phyloP scores from a whole-genome alignment of 2,113 vertebrate genomes.

The Siniperca chuatsi region DNA sequence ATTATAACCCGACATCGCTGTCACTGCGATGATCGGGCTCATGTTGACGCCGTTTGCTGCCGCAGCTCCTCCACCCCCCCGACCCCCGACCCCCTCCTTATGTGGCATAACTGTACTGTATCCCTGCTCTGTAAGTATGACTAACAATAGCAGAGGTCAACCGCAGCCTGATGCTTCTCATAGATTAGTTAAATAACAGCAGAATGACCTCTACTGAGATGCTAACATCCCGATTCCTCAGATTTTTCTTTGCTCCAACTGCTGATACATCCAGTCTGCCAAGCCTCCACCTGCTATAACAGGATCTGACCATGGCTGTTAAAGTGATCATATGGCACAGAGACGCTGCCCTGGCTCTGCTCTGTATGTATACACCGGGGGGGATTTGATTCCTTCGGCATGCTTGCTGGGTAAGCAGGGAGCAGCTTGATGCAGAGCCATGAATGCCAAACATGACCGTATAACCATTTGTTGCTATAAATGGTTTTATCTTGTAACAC shows the following conservation, averaged over 20 bases:
- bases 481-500: neutral
- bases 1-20: no score
- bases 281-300: slow-evolving; percentile 32
- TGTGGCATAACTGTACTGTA: no score
- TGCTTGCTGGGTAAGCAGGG: slow-evolving; percentile 30
- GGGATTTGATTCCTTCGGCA: neutral
- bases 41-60: no score
- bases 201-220: neutral
- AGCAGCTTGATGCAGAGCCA: slow-evolving; percentile 40
- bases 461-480: slow-evolving; percentile 8
- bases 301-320: slow-evolving; percentile 20
- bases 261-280: slow-evolving; percentile 23
- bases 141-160: no score
- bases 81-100: no score
- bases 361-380: neutral
- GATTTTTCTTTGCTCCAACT: neutral
- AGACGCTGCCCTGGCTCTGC: slow-evolving; percentile 29
- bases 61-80: no score
- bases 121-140: no score
- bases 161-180: neutral
- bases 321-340: slow-evolving; percentile 6
- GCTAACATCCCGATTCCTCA: neutral
- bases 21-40: no score
- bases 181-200: neutral
- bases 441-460: slow-evolving; percentile 4